phyloP scores from a whole-genome alignment of 2,113 vertebrate genomes.

The Heterotilapia buettikoferi region DNA sequence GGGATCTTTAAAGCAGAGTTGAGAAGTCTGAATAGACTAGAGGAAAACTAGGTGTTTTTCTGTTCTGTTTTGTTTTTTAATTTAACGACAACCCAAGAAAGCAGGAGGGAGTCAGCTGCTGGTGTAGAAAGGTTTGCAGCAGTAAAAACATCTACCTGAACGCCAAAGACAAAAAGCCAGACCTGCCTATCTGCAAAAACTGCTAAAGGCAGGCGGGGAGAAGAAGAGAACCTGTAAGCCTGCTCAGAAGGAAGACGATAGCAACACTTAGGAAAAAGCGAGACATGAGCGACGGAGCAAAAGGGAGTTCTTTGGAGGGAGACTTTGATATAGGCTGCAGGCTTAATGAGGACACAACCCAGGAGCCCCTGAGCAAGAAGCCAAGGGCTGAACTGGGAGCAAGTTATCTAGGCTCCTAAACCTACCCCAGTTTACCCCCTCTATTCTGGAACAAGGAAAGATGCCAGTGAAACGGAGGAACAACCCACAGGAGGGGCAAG shows the following conservation, averaged over 20 bases:
- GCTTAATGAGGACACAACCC: neutral
- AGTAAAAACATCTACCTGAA: neutral
- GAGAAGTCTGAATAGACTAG: neutral
- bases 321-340: neutral
- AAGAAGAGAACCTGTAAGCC: neutral
- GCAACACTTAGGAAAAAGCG: neutral
- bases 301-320: neutral
- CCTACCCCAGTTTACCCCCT: neutral
- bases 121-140: accelerated
- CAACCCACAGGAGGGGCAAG: neutral
- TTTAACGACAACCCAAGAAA: neutral
- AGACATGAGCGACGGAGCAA: accelerated
- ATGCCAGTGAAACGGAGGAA: neutral
- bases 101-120: neutral
- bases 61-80: neutral
- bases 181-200: neutral
- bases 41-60: neutral
- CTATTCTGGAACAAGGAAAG: neutral
- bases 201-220: accelerated
- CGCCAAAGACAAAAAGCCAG: neutral
- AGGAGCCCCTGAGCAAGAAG: neutral
- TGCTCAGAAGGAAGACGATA: accelerated
- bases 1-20: neutral
- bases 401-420: neutral
- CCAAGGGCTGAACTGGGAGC: neutral